Percentiles rank a stretch among this genome's conserved stretches.
phyloP scores from a whole-genome alignment of 2,888 invertebrate genomes.

The Dryomyza anilis region DNA sequence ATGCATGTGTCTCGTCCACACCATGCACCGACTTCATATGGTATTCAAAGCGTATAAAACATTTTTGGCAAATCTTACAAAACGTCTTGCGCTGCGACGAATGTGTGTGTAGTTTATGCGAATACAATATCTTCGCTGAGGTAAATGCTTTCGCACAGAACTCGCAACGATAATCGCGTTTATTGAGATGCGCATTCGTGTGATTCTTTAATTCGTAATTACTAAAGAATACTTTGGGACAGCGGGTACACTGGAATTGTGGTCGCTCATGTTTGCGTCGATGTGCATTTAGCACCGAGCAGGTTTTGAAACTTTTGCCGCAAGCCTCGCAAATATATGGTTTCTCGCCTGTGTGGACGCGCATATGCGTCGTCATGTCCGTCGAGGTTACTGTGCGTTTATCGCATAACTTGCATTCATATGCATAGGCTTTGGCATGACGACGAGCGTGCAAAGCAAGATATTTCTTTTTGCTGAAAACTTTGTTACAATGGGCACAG shows the following conservation, averaged over 20 bases:
- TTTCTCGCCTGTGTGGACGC: not conserved
- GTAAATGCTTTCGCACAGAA: conserved; percentile 5
- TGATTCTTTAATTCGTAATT: not conserved
- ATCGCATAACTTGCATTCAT: not conserved
- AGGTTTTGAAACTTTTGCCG: not conserved
- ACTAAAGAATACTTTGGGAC: not conserved
- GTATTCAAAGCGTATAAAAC: not conserved
- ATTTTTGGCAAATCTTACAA: not conserved
- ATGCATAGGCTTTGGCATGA: not conserved
- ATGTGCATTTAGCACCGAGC: not conserved
- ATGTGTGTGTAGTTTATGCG: not conserved
- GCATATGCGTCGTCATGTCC: not conserved
- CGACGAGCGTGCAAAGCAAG: not conserved
- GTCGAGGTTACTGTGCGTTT: conserved; percentile 2
- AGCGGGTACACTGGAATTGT: not conserved
- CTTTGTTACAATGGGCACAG: not conserved
- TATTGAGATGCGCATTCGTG: conserved; percentile 1
- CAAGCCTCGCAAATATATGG: not conserved
- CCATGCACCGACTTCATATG: not conserved
- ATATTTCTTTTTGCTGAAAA: not conserved
- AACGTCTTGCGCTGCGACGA: not conserved
- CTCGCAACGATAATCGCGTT: not conserved
- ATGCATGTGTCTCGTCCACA: too few relatives aligned
- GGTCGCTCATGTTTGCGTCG: not conserved
- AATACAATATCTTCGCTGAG: not conserved